Evolutionary conservation across 2,888 invertebrate genomes (phyloP).

Genomic region (Thyatira batis): DNA sequence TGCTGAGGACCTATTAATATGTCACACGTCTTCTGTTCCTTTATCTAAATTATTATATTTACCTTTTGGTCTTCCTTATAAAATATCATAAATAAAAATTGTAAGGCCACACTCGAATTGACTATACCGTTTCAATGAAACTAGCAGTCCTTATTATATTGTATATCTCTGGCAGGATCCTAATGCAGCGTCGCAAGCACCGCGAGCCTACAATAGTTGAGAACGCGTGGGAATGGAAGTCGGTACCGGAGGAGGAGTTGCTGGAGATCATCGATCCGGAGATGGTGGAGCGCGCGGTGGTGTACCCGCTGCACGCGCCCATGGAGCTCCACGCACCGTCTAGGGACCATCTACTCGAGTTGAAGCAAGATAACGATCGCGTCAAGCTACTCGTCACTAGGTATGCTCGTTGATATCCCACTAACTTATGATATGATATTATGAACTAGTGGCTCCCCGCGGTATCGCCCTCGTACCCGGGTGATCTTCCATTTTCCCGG

Average conservation of each 20-base stretch:
- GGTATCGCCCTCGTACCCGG: no score
- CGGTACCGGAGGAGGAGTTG: conserved; percentile 58
- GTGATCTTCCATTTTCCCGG: no score
- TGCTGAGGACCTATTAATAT: no score
- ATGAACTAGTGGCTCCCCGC: no score
- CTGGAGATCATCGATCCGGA: conserved; percentile 60
- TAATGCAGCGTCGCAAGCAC: conserved; percentile 61
- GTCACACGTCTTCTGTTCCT: no score
- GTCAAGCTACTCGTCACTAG: conserved; percentile 56
- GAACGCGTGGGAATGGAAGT: conserved; percentile 69
- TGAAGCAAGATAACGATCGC: conserved; percentile 56
- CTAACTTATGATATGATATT: no score
- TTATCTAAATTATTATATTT: no score
- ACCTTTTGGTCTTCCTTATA: no score
- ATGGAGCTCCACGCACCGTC: conserved; percentile 52
- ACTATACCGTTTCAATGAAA: no score
- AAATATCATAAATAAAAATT: no score
- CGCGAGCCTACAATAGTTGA: conserved; percentile 45
- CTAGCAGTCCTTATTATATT: neutral
- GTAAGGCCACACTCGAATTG: no score
- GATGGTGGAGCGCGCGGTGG: conserved; percentile 53
- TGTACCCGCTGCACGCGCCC: conserved; percentile 70
- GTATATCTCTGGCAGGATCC: conserved; percentile 41
- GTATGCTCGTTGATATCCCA: no score
- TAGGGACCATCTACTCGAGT: conserved; percentile 42